Base-by-base conservation (phyloP, 2,888 invertebrate species). In the Trichogramma dendrolimi region DNA sequence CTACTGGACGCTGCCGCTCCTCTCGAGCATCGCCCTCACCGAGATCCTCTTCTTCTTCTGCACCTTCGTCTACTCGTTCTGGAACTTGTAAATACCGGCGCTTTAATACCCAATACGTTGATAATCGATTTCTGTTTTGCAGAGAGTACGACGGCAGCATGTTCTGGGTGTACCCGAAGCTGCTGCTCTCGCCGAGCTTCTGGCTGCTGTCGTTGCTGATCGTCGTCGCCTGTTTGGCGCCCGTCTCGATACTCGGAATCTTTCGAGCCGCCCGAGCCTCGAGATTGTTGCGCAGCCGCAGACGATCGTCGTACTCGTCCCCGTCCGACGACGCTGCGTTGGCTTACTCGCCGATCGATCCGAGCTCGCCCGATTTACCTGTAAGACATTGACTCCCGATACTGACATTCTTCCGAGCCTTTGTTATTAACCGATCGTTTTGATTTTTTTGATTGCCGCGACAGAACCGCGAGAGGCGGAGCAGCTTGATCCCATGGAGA, bases 1-100 rank as follows among this genome's bases (percentile, higher is more conserved):
- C 80, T 66, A 87, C 83, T 75, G 89, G 89, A 55, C 87, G 82
- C 0, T 76, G 81, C 51, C 79, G 83, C 66, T 88, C 84, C 71
- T 86, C 84, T 72, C 75, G 80, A 62, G 80, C 3, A 71, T 87
- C 4, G 40, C 84, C 27, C 69, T 83, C 4, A 87, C 88, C 0
- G 80, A 88, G 65, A 27, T 85, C 2, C 60, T 77, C 2, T 88
- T 87, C 70, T 71, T 88, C 5, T 50, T 72, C 6, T 81, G 85
- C 65, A 84, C 86, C 11, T 67, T 82, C 0, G 51, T 81, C 10
- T 90, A 88, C 75, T 85, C 87, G 1, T 69, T 82, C 1, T 66
- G 87, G 38, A 72, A 83, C 67, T 58, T 83, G 89, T 89, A 8
- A 38, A 7, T 6, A 54, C 11, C 6, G 8, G 3, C 5, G 39